Evolutionary conservation across 2,888 invertebrate genomes (phyloP).

Genomic region (Pachycephus smyrnensis): DNA sequence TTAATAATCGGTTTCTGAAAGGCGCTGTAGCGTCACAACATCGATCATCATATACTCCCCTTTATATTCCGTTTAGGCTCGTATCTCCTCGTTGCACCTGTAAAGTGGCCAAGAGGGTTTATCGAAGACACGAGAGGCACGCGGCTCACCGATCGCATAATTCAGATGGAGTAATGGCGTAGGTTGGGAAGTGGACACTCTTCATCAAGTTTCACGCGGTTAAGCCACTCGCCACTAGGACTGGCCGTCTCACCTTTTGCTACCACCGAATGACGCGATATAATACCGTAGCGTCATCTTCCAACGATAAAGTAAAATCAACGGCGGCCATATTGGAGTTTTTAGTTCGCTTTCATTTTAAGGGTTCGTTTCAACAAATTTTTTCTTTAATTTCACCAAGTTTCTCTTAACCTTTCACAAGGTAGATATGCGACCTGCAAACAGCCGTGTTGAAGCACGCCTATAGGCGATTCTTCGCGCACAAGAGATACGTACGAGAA

Average conservation of each 20-base stretch:
- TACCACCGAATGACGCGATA: neutral
- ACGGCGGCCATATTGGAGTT: neutral
- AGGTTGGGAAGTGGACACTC: neutral
- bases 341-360: neutral
- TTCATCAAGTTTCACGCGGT: neutral
- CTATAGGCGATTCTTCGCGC: conserved; percentile 13
- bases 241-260: neutral
- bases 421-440: neutral
- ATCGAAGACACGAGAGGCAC: neutral
- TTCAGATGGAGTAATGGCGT: neutral
- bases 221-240: neutral
- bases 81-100: neutral
- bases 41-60: neutral
- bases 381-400: neutral
- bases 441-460: neutral
- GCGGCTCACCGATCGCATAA: neutral
- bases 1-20: neutral
- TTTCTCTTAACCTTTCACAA: neutral
- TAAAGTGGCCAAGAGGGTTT: neutral
- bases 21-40: neutral
- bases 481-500: conserved; percentile 25
- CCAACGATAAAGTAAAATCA: neutral
- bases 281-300: neutral
- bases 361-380: neutral
- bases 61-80: neutral